These are phyloP conservation scores for Diadema setosum DNA, from an alignment of 35 echinoderm and acorn worm species.

Conservation along the genomic window DNA sequence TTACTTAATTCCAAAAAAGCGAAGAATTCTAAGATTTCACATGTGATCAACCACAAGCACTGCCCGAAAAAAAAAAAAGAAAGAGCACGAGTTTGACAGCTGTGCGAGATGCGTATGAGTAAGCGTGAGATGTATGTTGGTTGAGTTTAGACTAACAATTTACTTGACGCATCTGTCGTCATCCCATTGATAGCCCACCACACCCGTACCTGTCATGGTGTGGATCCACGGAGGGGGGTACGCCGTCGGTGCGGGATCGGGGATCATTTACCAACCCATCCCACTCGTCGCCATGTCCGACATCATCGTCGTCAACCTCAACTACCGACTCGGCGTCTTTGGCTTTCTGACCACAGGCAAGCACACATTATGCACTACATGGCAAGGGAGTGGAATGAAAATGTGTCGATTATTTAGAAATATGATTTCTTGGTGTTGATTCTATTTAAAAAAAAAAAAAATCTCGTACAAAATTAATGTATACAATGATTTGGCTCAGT, in stretches of 20 bases:
- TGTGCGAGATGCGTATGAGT: too few relatives aligned
- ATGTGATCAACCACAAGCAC: too few relatives aligned
- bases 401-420: not conserved
- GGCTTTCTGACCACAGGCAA: constrained; percentile 48
- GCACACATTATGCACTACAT: not conserved
- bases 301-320: constrained; percentile 39
- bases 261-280: not conserved
- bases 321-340: constrained; percentile 46
- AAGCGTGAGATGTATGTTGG: too few relatives aligned
- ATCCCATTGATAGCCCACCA: not conserved
- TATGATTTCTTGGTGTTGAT: not conserved
- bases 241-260: not conserved
- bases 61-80: too few relatives aligned
- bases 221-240: constrained; percentile 10
- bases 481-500: not conserved
- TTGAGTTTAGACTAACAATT: too few relatives aligned
- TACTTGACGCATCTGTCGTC: not conserved
- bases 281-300: not conserved
- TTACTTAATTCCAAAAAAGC: too few relatives aligned
- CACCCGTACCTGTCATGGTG: not conserved
- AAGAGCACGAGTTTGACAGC: too few relatives aligned
- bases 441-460: not conserved
- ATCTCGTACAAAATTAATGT: not conserved
- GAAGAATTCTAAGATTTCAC: too few relatives aligned
- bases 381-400: not conserved